Base-by-base conservation (phyloP, 2,888 invertebrate genomes). In the Drosophila fulvimacula region DNA sequence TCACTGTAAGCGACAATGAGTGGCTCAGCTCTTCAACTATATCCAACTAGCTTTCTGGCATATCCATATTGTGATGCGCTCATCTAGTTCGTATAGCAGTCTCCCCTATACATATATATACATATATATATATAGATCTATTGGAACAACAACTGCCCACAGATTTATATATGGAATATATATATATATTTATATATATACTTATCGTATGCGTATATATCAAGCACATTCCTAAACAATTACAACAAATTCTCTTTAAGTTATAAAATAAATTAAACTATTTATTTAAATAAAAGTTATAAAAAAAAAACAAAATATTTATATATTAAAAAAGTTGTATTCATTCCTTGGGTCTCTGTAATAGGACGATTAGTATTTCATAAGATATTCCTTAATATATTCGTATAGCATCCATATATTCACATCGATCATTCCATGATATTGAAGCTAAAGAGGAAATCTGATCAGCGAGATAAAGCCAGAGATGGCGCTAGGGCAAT, bases 321-420 rank as follows among this genome's bases (percentile, higher is more conserved):
- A 30, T 30, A 30, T 30, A 30, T 30, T 19, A 13, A 27, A 34
- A 49, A 24, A 34, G 24, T 13, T 21, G n/a, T 30, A 56, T 42
- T 53, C n/a, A n/a, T n/a, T 92, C 89, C 59, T 90, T 89, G 46
- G 92, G 92, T 74, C 90, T 92, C 92, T 92, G 48, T 6, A 21
- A n/a, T n/a, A 30, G 17, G 10, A 11, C 19, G 41, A 11, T 4
- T 3, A 10, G 17, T 17, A 19, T 19, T 10, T 39, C 10, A 19
- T 39, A 10, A 39, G 4, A 10, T 17, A 10, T 2, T 5, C 4
- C 17, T n/a, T 3, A 21, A 3, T 46, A 27, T 44, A 5, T 13
- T 24, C 9, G 9, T 38, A 30, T 30, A n/a, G n/a, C n/a, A n/a
- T n/a, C 1, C 4, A 38, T n/a, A 38, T 38, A 38, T 38, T 38